Conservation (phyloP, 2,888 invertebrate species). For the Pyralis farinalis region DNA sequence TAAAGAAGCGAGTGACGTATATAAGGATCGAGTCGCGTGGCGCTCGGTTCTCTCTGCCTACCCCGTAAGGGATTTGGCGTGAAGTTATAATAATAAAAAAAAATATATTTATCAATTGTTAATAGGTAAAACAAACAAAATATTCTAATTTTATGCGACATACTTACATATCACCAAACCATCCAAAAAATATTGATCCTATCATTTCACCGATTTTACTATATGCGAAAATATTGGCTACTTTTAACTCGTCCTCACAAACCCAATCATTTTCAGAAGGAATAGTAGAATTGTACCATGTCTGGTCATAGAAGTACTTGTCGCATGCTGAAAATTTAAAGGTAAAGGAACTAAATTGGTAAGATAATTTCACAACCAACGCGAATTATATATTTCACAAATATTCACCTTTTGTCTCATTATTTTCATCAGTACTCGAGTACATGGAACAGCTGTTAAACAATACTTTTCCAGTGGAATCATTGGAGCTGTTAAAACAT, state of each 20-base stretch:
- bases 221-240: conserved; percentile 45
- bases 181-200: conserved; percentile 52
- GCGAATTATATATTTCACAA: too few species aligned
- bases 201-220: conserved; percentile 44
- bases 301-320: conserved; percentile 40
- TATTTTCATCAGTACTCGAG: conserved; percentile 23
- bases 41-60: too few species aligned
- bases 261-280: conserved; percentile 55
- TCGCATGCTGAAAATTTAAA: conserved; percentile 38
- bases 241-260: conserved; percentile 46
- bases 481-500: conserved; percentile 25
- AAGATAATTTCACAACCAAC: too few species aligned
- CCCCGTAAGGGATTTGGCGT: too few species aligned
- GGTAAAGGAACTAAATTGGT: too few species aligned
- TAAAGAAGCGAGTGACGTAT: too few species aligned
- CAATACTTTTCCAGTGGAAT: conserved; percentile 22
- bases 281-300: conserved; percentile 51
- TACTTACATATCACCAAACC: conserved; percentile 56
- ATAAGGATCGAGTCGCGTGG: too few species aligned
- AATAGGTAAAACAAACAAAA: too few species aligned
- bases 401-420: conserved; percentile 34
- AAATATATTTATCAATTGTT: too few species aligned
- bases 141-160: too few species aligned
- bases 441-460: conserved; percentile 44
- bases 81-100: too few species aligned